Evolutionary conservation across 2,797 vertebrate species (phyloP), one percentile per base, ranked within the genome.

Genomic region (Catostomus latipinnis): DNA sequence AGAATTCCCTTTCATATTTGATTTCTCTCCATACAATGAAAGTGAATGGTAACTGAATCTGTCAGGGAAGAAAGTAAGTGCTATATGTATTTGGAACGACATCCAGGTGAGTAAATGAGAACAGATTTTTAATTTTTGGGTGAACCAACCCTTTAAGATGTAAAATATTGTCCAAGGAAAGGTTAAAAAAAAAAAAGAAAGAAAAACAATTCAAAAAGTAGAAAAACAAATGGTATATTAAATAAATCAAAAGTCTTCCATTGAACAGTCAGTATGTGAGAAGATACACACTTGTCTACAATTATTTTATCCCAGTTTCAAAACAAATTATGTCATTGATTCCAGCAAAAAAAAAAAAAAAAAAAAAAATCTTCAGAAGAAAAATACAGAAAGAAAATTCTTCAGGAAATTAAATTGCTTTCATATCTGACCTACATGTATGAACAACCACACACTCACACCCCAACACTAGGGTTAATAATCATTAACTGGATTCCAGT

Each of bases 401-500:
- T 48, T 49, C 1, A 74, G 6, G 1, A 62, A 5, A 9, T 16
- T 67, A 46, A 14, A 69, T 48, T 7, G 10, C 66, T 48, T 65
- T 56, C 13, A 57, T 2, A 63, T 71, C 58, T 12, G 60, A 61
- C 14, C 14, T 60, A 12, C 62, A 71, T 0, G 13, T 11, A 57
- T 16, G 48, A 57, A 70, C 2, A 34, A 61, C 43, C 53, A 16
- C 68, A 56, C 65, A 65, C 61, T 56, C 43, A 49, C 52, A 74
- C 83, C 81, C 82, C 63, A 71, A 52, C 62, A 78, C 71, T 43
- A 62, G 78, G 81, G 71, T 71, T 78, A 71, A 70, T 76, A 71
- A 45, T 76, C 66, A 81, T 58, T 54, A 83, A 88, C 85, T 89
- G 82, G 83, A 88, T 89, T 88, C 88, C 86, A 87, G 85, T 87